Base-by-base conservation (phyloP, 2,797 vertebrate species). In the Lepidocolaptes lacrymiger region DNA sequence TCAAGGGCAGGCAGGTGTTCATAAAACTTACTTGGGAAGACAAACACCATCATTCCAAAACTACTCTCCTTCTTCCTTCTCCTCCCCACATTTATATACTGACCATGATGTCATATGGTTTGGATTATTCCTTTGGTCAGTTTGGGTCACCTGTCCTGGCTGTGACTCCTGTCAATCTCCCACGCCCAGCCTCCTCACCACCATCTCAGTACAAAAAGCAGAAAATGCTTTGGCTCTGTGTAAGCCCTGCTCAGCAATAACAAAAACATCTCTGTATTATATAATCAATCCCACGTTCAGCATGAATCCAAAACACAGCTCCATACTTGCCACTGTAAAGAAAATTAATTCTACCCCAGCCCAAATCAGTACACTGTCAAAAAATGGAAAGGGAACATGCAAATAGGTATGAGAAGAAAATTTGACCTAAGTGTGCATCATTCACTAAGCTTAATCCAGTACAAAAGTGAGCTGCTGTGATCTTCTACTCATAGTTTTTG, bases 11-110 rank as follows among this genome's bases (percentile, higher is more conserved):
- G 3, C 15, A 66, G 21, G 10, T 27, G 18, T 46, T 59, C 21
- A 2, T 19, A 44, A 39, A 0, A 0, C 28, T 21, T 4, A 26
- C 20, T 30, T 49, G 28, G n/a, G 21, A 58, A 30, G n/a, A 39
- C 37, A 71, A 77, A 32, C 0, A 1, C 7, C 19, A n/a, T 63
- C 10, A 28, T 18, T 58, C 23, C 20, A 58, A 56, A 44, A 26
- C 8, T 7, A 17, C 23, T 20, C 32, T 49, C 26, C 24, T 49
- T 63, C n/a, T 56, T 56, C 17, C 24, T 48, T 8, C 8, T 28
- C 49, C 27, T 51, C 46, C 32, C 17, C 24, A 22, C 3, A 9
- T 34, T 63, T 26, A 63, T n/a, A 13, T 3, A 22, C 4, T 37
- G 28, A 39, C 12, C 48, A 48, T 13, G 23, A 48, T 24, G 12